Base-by-base conservation (phyloP, 2,888 invertebrate species). In the Pilophorus perplexus region DNA sequence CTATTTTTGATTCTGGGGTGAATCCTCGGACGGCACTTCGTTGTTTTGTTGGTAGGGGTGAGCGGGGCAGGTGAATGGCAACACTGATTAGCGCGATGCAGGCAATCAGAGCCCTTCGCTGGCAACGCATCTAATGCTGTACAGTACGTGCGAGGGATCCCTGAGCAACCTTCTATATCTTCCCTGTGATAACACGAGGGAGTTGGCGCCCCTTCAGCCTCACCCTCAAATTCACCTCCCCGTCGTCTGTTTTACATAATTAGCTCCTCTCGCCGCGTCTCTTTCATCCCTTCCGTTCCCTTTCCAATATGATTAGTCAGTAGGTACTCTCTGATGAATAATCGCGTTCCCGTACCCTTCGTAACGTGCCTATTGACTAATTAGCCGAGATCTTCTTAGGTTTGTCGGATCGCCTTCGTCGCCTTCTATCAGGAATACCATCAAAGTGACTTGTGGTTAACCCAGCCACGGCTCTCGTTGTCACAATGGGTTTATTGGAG, bases 81-180 rank as follows among this genome's bases (percentile, higher is more conserved):
- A 62, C 44, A 28, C 46, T 62, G 62, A 62, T 62, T 62, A 62
- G 48, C 48, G 46, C 28, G 18, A 52, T 52, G 52, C 46, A 62
- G 40, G 59, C 59, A 46, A 62, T 44, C 44, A 44, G 60, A 46
- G 16, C 18, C 18, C 46, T 28, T 38, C 20, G 42, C 44, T 37
- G 22, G n/a, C 59, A 62, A 62, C 62, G 62, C 62, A 62, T 62
- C 62, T 62, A 62, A 62, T 46, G 62, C 59, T 42, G 25, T 14
- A 23, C 46, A 48, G 18, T 44, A 62, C 62, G 62, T 62, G 62
- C 62, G 62, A 20, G 28, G 62, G 46, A 23, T 59, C 33, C 62
- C 33, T 14, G 28, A 62, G 46, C 44, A 27, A 40, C 59, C 40
- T 27, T 48, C 48, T 18, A 42, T 33, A 28, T 62, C 28, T 42